Evolutionary conservation across 2,797 vertebrate genomes (phyloP), one percentile per base, ranked within the genome.

Genomic region (Microctenopoma lineatum): DNA sequence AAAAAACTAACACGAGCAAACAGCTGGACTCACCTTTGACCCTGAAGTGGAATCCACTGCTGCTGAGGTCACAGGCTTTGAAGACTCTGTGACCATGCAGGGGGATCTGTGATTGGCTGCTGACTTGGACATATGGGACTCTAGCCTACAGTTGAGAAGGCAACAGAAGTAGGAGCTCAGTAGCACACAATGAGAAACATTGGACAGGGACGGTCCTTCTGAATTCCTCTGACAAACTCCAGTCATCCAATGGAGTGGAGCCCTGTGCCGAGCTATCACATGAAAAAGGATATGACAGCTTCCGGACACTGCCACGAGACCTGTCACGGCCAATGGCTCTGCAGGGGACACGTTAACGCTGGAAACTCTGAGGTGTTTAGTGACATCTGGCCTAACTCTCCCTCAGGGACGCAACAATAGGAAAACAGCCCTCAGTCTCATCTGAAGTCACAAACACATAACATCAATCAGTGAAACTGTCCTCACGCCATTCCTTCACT

Each of bases 71-170:
- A 95, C 93, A 21, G 93, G 85, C 11, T 95, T 95, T 75, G 96
- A 95, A 0, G 95, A 92, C 87, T 98, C 95, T 67, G 96, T 97
- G 94, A 98, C 96, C 96, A 97, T 96, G 90, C 95, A 95, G 89
- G 96, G 93, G 50, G 96, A 95, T 91, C 96, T 96, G 89, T 95
- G 96, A 93, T 92, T 95, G 89, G 90, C 81, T 15, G 92, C 94
- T 81, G 94, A 95, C 89, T 95, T 97, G 81, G 94, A 96, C 96
- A 98, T 98, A 81, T 93, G 95, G 90, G 92, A 94, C 85, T 94
- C 94, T 83, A 93, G 81, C 87, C 98, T 99, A 83, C 44, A 84
- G 75, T 58, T 42, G 48, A 66, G 58, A 83, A 78, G 64, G 77
- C 78, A 56, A 79, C 0, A 76, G 7, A 32, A 59, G 64, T 38